A percentile compares a stretch with the other conserved stretches of the same genome.
phyloP scores from a whole-genome alignment of 2,113 vertebrate genomes.

The Rutilus rutilus region DNA sequence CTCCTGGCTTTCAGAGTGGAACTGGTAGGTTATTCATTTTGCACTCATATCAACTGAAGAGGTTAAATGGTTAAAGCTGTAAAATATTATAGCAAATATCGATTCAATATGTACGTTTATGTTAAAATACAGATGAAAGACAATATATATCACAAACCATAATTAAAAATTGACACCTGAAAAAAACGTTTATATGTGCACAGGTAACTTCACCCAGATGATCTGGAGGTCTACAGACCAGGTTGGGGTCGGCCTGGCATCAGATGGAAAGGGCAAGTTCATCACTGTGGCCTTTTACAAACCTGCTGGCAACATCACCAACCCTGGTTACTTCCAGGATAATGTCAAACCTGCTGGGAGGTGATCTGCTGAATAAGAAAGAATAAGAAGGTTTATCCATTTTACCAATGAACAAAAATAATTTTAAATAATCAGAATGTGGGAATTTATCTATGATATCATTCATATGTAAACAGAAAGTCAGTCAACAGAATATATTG shows the following conservation, averaged over 20 bases:
- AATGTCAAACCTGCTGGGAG: slow-evolving; percentile 58
- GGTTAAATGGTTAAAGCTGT: neutral
- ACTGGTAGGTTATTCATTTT: slow-evolving; percentile 54
- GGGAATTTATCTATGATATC: neutral
- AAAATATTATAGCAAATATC: neutral
- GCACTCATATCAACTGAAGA: neutral
- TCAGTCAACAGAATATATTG: neutral
- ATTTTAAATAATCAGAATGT: neutral
- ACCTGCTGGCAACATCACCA: slow-evolving; percentile 66
- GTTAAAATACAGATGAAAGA: neutral
- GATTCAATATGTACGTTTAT: neutral
- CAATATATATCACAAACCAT: neutral
- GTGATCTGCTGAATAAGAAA: slow-evolving; percentile 3
- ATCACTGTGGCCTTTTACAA: slow-evolving; percentile 66
- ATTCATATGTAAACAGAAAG: neutral
- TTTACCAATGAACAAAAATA: neutral
- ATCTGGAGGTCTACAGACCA: slow-evolving; percentile 63
- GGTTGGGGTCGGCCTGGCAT: slow-evolving; percentile 63
- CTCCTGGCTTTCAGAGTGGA: slow-evolving; percentile 61
- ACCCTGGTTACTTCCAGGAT: slow-evolving; percentile 64
- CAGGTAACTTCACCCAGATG: slow-evolving; percentile 72
- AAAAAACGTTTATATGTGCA: neutral
- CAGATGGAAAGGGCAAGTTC: slow-evolving; percentile 63
- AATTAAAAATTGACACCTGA: neutral
- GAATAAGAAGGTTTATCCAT: neutral